phyloP scores from a whole-genome alignment of 1,140 invertebrate species.

The Halesus radiatus region DNA sequence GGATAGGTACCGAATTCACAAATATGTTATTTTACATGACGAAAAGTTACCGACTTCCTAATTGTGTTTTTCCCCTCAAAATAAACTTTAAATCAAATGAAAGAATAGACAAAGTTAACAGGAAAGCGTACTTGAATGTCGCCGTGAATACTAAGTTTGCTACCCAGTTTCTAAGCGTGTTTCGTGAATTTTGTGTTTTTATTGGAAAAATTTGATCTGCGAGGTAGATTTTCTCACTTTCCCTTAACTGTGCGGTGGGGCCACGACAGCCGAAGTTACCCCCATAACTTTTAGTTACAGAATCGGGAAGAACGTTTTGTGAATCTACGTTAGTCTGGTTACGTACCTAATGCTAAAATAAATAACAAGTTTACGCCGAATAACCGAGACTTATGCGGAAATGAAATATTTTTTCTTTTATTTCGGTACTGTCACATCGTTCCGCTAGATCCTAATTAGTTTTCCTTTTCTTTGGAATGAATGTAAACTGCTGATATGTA shows the following conservation, averaged over 20 bases:
- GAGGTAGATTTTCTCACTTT: conserved; percentile 25
- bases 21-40: no score
- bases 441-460: no score
- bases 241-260: conserved; percentile 11
- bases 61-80: no score
- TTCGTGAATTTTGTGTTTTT: conserved; percentile 33
- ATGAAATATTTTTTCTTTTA: not conserved
- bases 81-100: no score
- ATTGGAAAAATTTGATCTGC: conserved; percentile 13
- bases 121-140: no score
- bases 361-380: conserved; percentile 15
- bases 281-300: conserved; percentile 36
- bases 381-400: not conserved
- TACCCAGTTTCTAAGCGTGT: not conserved
- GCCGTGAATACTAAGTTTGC: not conserved
- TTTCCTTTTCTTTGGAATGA: no score
- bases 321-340: conserved; percentile 21
- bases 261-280: conserved; percentile 7
- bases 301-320: conserved; percentile 29
- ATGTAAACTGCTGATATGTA: no score
- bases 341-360: not conserved
- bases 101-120: no score
- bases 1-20: no score
- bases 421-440: conserved; percentile 10
- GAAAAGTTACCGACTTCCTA: no score